Evolutionary conservation across 30 jellyfish, hydroid and myxozoan species (phyloP).

Genomic region (Turritopsis rubra): DNA sequence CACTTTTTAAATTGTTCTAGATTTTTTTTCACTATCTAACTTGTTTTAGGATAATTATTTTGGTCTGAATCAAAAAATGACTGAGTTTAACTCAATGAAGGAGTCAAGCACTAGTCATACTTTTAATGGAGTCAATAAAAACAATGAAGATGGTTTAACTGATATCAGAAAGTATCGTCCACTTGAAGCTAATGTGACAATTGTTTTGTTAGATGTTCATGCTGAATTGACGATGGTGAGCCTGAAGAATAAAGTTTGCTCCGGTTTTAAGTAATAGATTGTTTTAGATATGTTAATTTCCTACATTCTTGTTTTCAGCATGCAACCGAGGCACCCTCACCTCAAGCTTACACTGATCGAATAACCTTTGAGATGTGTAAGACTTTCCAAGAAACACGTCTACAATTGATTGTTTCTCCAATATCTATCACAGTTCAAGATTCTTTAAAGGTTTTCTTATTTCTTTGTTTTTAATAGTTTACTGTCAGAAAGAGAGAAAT

Average conservation of each 20-base stretch:
- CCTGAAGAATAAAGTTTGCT: not conserved
- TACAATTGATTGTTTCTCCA: conserved; percentile 89
- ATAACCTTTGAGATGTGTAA: conserved; percentile 88
- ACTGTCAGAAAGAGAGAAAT: too few species aligned
- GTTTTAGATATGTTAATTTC: not conserved
- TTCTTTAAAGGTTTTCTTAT: conserved; percentile 47
- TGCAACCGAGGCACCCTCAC: conserved; percentile 58
- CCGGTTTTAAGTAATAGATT: too few species aligned
- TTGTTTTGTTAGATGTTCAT: conserved; percentile 76
- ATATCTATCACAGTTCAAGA: conserved; percentile 61
- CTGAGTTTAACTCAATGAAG: conserved; percentile 72
- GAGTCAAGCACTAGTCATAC: conserved; percentile 10
- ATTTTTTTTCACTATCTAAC: not conserved
- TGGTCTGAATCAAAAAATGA: conserved; percentile 74
- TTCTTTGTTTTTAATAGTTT: not conserved
- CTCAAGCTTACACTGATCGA: conserved; percentile 59
- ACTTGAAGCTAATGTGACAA: conserved; percentile 76
- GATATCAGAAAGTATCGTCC: conserved; percentile 81
- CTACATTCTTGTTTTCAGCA: conserved; percentile 36
- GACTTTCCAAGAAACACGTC: conserved; percentile 79
- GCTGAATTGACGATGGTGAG: conserved; percentile 91
- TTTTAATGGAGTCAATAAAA: not conserved
- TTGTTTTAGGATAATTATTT: conserved; percentile 69
- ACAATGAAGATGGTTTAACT: not conserved
- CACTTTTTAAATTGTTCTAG: not conserved